Conservation (phyloP, 1,140 invertebrate species). For the Gryllus bimaculatus region DNA sequence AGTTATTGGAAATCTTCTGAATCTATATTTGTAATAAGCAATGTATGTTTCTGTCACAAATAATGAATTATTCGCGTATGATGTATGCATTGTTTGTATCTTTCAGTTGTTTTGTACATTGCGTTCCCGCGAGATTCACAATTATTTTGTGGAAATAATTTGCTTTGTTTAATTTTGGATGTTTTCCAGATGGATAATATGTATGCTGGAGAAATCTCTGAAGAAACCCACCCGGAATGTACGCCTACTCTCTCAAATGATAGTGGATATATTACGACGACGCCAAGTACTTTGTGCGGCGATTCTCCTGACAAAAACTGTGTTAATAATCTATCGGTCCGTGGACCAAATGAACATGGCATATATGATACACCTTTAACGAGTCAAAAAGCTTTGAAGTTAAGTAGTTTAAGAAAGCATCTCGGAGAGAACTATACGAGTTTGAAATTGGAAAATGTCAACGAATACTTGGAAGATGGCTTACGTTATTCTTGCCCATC, state of each 20-base stretch:
- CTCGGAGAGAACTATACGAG: no score
- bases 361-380: not conserved
- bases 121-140: not conserved
- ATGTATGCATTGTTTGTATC: not conserved
- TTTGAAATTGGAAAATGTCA: no score
- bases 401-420: not conserved
- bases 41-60: not conserved
- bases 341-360: not conserved
- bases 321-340: not conserved
- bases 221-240: not conserved
- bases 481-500: no score
- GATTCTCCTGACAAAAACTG: not conserved
- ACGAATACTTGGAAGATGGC: no score
- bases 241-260: not conserved
- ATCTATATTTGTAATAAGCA: not conserved
- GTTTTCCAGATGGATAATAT: not conserved
- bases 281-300: not conserved
- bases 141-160: not conserved
- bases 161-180: not conserved
- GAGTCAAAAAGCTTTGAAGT: not conserved
- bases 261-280: not conserved
- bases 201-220: not conserved
- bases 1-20: not conserved
- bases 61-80: not conserved
- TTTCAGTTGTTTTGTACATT: not conserved